These are phyloP conservation scores for Clarias laeviceps DNA, from an alignment of 2,797 vertebrate genomes.

Conservation along the genomic window DNA sequence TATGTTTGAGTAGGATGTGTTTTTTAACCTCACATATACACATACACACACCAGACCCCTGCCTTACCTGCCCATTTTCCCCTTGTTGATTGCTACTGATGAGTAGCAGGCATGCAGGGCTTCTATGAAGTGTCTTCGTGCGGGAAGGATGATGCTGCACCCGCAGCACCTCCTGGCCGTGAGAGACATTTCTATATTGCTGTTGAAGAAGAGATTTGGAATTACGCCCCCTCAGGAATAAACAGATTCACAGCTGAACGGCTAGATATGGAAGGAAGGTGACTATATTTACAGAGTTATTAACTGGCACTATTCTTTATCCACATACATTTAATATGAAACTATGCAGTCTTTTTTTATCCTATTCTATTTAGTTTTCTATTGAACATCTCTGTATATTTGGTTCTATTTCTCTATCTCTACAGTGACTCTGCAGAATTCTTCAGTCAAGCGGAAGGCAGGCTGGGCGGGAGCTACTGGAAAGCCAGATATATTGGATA, in stretches of 20 bases:
- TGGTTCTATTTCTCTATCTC: not conserved
- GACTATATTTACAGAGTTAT: not conserved
- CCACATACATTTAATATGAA: too few relatives aligned
- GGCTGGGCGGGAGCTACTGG: conserved; percentile 80
- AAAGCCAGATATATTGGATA: conserved; percentile 79
- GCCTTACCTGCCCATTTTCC: conserved; percentile 6
- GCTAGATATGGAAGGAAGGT: conserved; percentile 50
- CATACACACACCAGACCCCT: not conserved
- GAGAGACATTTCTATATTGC: conserved; percentile 78
- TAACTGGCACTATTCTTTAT: not conserved
- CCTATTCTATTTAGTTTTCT: not conserved
- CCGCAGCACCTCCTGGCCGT: conserved; percentile 54
- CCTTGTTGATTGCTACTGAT: not conserved
- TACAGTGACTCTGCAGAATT: conserved; percentile 76
- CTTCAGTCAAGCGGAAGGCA: conserved; percentile 71
- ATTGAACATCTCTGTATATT: not conserved
- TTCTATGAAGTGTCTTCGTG: conserved; percentile 77
- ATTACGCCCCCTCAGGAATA: conserved; percentile 78
- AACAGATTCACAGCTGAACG: conserved; percentile 70
- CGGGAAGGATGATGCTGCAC: conserved; percentile 39
- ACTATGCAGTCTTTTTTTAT: not conserved
- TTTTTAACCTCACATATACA: not conserved
- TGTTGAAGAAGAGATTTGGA: conserved; percentile 79
- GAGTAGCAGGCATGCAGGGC: conserved; percentile 81
- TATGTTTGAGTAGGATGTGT: not conserved